Evolutionary conservation across 2,888 invertebrate genomes (phyloP).

Genomic region (Fragum whitleyi): DNA sequence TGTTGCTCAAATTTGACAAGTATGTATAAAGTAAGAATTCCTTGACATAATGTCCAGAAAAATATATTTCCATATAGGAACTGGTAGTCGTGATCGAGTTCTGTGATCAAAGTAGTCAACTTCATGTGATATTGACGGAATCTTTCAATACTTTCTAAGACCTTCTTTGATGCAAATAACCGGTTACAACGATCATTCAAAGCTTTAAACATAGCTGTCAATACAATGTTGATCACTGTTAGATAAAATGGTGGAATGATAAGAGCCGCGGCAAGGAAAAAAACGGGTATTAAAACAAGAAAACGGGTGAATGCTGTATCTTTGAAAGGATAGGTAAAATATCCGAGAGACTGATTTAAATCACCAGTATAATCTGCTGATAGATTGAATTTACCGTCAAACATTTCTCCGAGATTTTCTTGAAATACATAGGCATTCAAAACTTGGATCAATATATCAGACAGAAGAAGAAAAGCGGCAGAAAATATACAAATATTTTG

Average conservation of each 20-base stretch:
- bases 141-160: conserved; percentile 5
- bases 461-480: background rate
- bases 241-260: background rate
- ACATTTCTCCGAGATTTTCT: background rate
- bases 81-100: background rate
- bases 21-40: background rate
- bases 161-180: background rate
- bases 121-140: background rate
- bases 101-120: background rate
- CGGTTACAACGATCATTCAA: background rate
- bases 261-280: background rate
- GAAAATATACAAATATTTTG: background rate
- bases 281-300: background rate
- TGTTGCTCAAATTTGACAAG: background rate
- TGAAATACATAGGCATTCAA: background rate
- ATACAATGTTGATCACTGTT: background rate
- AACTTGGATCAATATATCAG: background rate
- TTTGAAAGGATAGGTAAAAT: background rate
- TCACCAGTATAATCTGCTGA: background rate
- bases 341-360: background rate
- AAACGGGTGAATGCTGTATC: background rate
- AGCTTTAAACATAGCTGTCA: background rate
- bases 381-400: background rate
- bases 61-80: conserved; percentile 13
- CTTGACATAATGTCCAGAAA: background rate